Base-by-base conservation (phyloP, 2,888 invertebrate species). In the Nemurella pictetii region DNA sequence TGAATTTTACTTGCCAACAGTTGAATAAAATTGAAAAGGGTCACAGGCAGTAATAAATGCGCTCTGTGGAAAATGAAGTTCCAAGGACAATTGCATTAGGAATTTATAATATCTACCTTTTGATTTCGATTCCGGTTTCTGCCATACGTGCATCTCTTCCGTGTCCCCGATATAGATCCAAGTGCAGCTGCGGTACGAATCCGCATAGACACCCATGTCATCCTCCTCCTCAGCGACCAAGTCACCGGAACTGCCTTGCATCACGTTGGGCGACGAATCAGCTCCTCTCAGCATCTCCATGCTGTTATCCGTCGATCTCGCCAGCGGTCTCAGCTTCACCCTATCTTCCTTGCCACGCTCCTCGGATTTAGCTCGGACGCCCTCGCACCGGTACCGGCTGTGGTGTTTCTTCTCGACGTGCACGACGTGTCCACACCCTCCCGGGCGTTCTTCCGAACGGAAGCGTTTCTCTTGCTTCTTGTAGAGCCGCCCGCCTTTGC, bases 381-480 rank as follows among this genome's bases (percentile, higher is more conserved):
- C 88, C 88, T 96, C 96, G 86, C 94, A 94, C 85, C 95, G 92
- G 87, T 93, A 92, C 78, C 94, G 92, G 88, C 93, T 91, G 88
- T 94, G 94, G 88, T 94, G 95, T 85, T 94, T 91, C 75, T 93
- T 90, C 83, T 94, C 93, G 0, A 91, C 91, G 86, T 91, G 90
- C 0, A 92, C 90, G 0, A 92, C 90, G 86, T 91, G 90, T 0
- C 92, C 90, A 0, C 92, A 90, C 15, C 15, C 55, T 55, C 55
- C 55, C 20, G 55, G 20, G 85, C 96, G 92, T 87, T 96, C 96
- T 89, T 96, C 95, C 9, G 95, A 96, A n/a, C 95, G 92, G 90
- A 94, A 96, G 87, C 95, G 91, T 88, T 95, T 96, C 88, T 94
- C 95, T 89, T 94, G 92, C 90, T 95, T 96, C 90, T 95, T 96